Conservation (phyloP, 2,113 vertebrate species). For the Centropus unirufus region DNA sequence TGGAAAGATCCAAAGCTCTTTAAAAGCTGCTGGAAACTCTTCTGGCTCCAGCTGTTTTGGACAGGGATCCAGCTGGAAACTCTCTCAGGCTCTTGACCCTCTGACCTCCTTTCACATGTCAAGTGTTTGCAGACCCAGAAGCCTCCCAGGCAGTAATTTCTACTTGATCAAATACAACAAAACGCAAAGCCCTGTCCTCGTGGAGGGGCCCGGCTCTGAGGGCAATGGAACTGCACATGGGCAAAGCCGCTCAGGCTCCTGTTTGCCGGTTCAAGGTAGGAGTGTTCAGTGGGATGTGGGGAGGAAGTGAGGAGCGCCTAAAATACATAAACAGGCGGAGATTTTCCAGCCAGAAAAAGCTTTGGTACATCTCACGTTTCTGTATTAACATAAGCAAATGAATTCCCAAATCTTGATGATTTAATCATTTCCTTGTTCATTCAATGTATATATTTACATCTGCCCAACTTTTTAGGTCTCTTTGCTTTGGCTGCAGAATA, state of each 20-base stretch:
- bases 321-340: background rate
- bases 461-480: background rate
- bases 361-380: background rate
- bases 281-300: background rate
- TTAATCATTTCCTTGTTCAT: background rate
- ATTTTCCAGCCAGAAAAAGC: background rate
- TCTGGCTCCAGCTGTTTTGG: background rate
- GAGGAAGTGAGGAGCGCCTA: background rate
- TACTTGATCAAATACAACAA: background rate
- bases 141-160: background rate
- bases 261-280: background rate
- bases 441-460: background rate
- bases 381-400: conserved; percentile 44
- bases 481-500: background rate
- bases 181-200: background rate
- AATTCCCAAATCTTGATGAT: background rate
- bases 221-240: background rate
- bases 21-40: background rate
- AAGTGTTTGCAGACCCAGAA: background rate
- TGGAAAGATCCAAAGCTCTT: background rate
- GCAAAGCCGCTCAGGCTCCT: background rate
- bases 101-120: background rate
- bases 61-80: background rate
- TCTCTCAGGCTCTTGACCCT: background rate
- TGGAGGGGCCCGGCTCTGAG: background rate